Percentiles rank a stretch among this genome's conserved stretches.
Evolutionary conservation across 1,140 invertebrate species (phyloP).

Genomic region (Oncopodura yosiiana): DNA sequence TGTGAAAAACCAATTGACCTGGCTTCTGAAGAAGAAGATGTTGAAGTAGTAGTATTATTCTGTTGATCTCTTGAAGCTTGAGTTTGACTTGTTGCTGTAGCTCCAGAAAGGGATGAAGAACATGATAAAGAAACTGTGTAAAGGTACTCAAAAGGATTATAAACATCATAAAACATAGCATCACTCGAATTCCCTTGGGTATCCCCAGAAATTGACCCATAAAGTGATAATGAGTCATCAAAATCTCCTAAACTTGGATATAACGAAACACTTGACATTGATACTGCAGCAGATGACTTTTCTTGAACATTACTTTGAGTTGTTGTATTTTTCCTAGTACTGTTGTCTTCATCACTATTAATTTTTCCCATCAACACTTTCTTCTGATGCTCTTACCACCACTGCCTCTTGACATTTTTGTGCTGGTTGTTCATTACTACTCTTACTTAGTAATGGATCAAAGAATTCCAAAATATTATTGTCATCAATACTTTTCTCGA

Average conservation of each 20-base stretch:
- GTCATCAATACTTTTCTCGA: too few relatives aligned
- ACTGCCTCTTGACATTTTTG: conserved; percentile 2
- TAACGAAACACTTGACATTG: conserved; percentile 1
- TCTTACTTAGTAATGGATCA: conserved; percentile 24
- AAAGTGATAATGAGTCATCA: too few relatives aligned
- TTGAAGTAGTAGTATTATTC: not conserved
- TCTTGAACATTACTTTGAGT: not conserved
- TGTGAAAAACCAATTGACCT: conserved; percentile 17
- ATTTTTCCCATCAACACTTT: too few relatives aligned
- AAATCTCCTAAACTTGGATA: conserved; percentile 33
- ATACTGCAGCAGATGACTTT: not conserved
- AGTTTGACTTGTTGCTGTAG: conserved; percentile 1
- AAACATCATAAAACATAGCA: conserved; percentile 67
- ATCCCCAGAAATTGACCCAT: too few relatives aligned
- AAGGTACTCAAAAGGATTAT: conserved; percentile 75
- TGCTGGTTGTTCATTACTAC: not conserved
- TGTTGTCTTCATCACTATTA: not conserved
- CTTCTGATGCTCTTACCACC: not conserved
- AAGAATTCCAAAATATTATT: conserved; percentile 31
- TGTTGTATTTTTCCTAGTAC: not conserved
- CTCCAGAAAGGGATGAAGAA: conserved; percentile 2
- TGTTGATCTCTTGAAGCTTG: not conserved
- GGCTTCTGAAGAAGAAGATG: not conserved
- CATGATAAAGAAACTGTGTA: conserved; percentile 45
- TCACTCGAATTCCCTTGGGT: conserved; percentile 39